Evolutionary conservation across 2,888 invertebrate genomes (phyloP).

Genomic region (Aradus depressus): DNA sequence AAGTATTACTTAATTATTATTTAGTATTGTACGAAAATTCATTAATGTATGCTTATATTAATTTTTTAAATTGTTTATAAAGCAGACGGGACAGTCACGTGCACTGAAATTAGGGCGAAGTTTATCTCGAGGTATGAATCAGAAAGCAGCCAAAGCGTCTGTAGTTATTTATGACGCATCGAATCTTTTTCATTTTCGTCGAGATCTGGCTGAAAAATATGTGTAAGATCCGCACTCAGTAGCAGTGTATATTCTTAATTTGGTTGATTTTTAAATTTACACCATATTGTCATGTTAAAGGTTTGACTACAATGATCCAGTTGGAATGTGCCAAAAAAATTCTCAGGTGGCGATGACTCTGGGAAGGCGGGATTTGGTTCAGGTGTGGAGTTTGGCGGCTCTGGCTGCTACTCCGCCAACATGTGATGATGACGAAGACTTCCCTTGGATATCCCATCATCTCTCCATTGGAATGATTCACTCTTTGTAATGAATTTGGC

Average conservation of each 20-base stretch:
- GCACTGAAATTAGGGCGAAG: constrained; percentile 19
- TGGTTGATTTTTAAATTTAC: background rate
- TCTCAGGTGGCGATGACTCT: constrained; percentile 63
- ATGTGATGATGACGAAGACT: constrained; percentile 49
- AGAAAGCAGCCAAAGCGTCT: constrained; percentile 40
- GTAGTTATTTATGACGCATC: constrained; percentile 63
- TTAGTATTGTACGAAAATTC: no score
- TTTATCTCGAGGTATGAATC: constrained; percentile 16
- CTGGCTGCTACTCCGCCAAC: constrained; percentile 43
- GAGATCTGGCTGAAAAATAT: constrained; percentile 73
- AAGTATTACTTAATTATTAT: background rate
- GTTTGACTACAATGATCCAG: constrained; percentile 37
- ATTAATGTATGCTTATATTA: constrained; percentile 2
- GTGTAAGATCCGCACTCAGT: no score
- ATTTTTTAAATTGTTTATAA: no score
- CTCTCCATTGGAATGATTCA: constrained; percentile 76
- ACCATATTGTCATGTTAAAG: constrained; percentile 35
- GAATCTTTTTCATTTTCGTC: constrained; percentile 64
- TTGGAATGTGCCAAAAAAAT: constrained; percentile 69
- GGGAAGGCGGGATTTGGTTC: constrained; percentile 69
- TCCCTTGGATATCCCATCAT: constrained; percentile 72
- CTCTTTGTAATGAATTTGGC: constrained; percentile 76
- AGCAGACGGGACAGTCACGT: constrained; percentile 13
- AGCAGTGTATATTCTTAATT: no score
- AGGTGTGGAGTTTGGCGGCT: constrained; percentile 78